Conservation (phyloP, 2,888 invertebrate genomes). For the Plemyria rubiginata region DNA sequence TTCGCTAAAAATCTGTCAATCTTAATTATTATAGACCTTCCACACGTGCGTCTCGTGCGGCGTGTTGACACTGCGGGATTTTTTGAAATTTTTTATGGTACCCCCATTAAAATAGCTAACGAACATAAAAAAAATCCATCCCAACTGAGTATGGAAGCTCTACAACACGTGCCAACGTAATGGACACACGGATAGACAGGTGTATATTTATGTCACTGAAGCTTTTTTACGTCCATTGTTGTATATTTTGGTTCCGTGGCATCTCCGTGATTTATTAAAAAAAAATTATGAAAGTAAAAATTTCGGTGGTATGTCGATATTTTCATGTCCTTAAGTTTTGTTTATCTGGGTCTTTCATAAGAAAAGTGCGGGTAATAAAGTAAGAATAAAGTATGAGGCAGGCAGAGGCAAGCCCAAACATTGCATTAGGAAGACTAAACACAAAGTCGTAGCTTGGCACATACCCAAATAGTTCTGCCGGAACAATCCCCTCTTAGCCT, state of each 20-base stretch:
- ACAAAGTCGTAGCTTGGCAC: neutral
- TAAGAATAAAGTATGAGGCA: neutral
- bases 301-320: no score
- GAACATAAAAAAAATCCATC: neutral
- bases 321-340: no score
- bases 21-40: neutral
- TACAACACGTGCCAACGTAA: conserved; percentile 24
- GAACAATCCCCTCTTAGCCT: neutral
- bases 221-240: no score
- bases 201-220: neutral
- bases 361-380: no score
- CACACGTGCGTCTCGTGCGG: neutral
- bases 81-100: neutral
- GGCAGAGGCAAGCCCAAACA: neutral
- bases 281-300: no score
- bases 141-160: neutral
- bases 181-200: conserved; percentile 26
- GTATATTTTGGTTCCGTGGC: no score
- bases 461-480: neutral
- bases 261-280: no score
- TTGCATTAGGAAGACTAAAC: neutral
- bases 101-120: conserved; percentile 3
- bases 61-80: neutral
- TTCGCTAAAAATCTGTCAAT: no score
- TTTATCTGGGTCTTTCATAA: no score